Percentiles rank a stretch among this genome's conserved stretches.
These are phyloP conservation scores for Brachionus manjavacas DNA, from an alignment of 1,140 invertebrate genomes.

Conservation along the genomic window DNA sequence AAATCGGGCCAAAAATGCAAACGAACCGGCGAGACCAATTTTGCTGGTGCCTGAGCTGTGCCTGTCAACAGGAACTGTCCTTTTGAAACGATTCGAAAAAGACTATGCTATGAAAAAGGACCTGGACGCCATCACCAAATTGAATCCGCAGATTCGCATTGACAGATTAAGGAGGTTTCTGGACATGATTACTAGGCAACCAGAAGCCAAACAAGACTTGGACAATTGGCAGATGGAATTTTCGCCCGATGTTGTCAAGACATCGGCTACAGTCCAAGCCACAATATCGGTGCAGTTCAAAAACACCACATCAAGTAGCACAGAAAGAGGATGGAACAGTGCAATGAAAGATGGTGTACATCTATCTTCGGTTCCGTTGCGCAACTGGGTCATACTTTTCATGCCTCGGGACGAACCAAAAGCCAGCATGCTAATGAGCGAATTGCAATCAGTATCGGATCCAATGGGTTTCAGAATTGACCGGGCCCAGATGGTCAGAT, in stretches of 20 bases:
- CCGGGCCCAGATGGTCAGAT: background rate
- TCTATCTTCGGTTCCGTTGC: background rate
- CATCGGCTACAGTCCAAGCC: background rate
- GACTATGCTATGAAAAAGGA: slow-evolving; percentile 40
- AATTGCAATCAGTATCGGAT: background rate
- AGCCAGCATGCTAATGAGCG: slow-evolving; percentile 20
- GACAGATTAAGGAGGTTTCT: slow-evolving; percentile 18
- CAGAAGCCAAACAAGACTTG: slow-evolving; percentile 66
- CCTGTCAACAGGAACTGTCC: slow-evolving; percentile 46
- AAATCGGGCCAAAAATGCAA: slow-evolving; percentile 44
- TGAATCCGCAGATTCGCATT: background rate
- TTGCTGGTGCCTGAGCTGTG: slow-evolving; percentile 54
- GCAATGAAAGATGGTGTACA: slow-evolving; percentile 25
- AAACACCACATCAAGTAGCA: background rate
- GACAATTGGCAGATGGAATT: slow-evolving; percentile 63
- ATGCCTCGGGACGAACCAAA: background rate
- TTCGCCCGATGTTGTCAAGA: slow-evolving; percentile 14
- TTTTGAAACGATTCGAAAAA: slow-evolving; percentile 37
- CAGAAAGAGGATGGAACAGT: slow-evolving; percentile 33
- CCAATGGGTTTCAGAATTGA: slow-evolving; percentile 41
- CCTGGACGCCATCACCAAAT: slow-evolving; percentile 28
- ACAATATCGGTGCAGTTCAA: slow-evolving; percentile 35
- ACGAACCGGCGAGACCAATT: slow-evolving; percentile 45
- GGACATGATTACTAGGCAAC: slow-evolving; percentile 14
- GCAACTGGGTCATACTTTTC: slow-evolving; percentile 42